Evolutionary conservation across 2,113 vertebrate genomes (phyloP).

Genomic region (Athene cunicularia): DNA sequence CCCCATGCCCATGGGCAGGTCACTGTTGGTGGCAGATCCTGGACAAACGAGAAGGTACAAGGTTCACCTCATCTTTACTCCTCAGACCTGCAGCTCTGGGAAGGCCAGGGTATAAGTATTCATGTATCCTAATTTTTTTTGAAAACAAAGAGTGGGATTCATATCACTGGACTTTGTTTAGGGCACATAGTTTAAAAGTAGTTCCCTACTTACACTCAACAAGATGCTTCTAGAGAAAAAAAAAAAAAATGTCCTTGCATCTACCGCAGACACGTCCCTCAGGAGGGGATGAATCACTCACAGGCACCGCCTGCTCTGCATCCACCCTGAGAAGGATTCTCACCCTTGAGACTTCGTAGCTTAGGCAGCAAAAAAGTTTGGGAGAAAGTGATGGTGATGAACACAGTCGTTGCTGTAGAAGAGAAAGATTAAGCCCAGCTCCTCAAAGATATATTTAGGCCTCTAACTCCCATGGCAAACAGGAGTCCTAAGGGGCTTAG

Average conservation of each 20-base stretch:
- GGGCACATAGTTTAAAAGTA: background rate
- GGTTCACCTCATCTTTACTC: background rate
- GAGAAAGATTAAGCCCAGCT: background rate
- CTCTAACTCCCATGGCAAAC: background rate
- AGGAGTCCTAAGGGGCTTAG: background rate
- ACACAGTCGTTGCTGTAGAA: background rate
- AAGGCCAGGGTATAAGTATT: background rate
- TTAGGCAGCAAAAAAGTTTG: background rate
- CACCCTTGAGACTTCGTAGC: background rate
- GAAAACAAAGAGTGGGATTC: background rate
- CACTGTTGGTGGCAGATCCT: background rate
- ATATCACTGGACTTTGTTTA: background rate
- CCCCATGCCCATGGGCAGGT: rapidly evolving
- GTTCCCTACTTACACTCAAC: background rate
- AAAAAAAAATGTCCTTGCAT: background rate
- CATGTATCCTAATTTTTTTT: background rate
- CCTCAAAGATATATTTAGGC: background rate
- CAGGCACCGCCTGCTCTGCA: background rate
- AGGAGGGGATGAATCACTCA: background rate
- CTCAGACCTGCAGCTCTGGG: background rate
- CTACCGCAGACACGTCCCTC: background rate
- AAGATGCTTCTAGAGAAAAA: background rate
- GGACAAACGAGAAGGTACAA: background rate
- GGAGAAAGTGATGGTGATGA: background rate
- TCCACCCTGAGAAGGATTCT: background rate